These are phyloP conservation scores for Platysteira castanea DNA, from an alignment of 2,113 vertebrate genomes.

Conservation along the genomic window DNA sequence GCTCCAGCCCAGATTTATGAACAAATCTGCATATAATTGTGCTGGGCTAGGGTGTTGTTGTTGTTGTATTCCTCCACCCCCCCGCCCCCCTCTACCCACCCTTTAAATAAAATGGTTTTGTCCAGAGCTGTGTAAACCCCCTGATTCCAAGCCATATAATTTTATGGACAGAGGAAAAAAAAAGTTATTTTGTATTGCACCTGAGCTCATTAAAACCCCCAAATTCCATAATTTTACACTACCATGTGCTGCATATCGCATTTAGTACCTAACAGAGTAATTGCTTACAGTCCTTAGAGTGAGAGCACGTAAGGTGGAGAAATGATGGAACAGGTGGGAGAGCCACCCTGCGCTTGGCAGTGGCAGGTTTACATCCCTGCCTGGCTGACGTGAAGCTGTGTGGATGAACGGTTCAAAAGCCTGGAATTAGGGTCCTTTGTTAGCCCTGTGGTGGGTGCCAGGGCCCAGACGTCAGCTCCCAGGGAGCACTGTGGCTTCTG, in stretches of 20 bases:
- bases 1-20: slow-evolving; percentile 73
- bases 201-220: slow-evolving; percentile 79
- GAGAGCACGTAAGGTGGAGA: slow-evolving; percentile 65
- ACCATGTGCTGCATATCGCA: slow-evolving; percentile 73
- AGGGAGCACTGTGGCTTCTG: background rate
- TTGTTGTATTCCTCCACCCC: slow-evolving; percentile 11
- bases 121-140: slow-evolving; percentile 68
- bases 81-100: background rate
- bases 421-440: background rate
- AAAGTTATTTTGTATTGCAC: slow-evolving; percentile 77
- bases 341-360: slow-evolving; percentile 38
- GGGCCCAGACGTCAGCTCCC: background rate
- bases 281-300: slow-evolving; percentile 72
- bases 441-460: background rate
- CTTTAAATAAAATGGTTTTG: slow-evolving; percentile 76
- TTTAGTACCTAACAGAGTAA: slow-evolving; percentile 71
- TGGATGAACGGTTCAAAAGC: background rate
- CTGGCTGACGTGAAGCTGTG: background rate
- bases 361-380: slow-evolving; percentile 7
- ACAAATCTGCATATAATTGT: slow-evolving; percentile 81
- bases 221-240: slow-evolving; percentile 83
- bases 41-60: slow-evolving; percentile 55
- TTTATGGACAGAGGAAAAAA: slow-evolving; percentile 72
- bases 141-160: slow-evolving; percentile 80
- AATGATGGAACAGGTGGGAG: slow-evolving; percentile 74